Percentiles rank a stretch among this genome's conserved stretches.
Conservation (phyloP, 2,888 invertebrate genomes). For the Spodoptera exigua region DNA sequence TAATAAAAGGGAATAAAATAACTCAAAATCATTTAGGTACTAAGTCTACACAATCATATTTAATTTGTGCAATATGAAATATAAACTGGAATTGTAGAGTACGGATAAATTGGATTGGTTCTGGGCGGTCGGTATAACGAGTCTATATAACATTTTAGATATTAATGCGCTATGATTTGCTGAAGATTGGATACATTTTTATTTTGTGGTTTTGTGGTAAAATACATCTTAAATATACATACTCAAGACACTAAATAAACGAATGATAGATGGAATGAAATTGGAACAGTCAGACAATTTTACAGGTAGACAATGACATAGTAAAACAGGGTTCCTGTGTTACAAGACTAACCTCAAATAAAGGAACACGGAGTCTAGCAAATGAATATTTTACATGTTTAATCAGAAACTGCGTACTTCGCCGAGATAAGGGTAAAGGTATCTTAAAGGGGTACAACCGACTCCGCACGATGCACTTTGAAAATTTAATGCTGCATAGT, state of each 20-base stretch:
- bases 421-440: slow-evolving; percentile 42
- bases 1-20: slow-evolving; percentile 45
- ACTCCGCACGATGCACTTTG: slow-evolving; percentile 43
- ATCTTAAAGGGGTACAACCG: slow-evolving; percentile 28
- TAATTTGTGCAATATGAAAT: not conserved
- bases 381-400: slow-evolving; percentile 50
- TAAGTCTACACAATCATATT: slow-evolving; percentile 4
- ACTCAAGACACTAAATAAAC: no score
- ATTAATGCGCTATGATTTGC: slow-evolving; percentile 50
- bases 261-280: no score
- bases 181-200: slow-evolving; percentile 47
- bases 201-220: slow-evolving; percentile 23
- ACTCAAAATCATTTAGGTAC: slow-evolving; percentile 41
- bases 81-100: slow-evolving; percentile 1
- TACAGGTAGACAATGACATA: no score
- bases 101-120: slow-evolving; percentile 38
- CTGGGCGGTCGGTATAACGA: slow-evolving; percentile 18
- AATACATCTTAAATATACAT: no score
- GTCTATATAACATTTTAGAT: slow-evolving; percentile 37
- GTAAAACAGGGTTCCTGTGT: not conserved
- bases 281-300: no score
- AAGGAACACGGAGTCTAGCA: slow-evolving; percentile 11
- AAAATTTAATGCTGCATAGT: slow-evolving; percentile 52
- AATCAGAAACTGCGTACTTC: slow-evolving; percentile 44
- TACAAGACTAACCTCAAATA: slow-evolving; percentile 14